phyloP scores from a whole-genome alignment of 92 coral and sea anemone species.

The Paramuricea clavata region DNA sequence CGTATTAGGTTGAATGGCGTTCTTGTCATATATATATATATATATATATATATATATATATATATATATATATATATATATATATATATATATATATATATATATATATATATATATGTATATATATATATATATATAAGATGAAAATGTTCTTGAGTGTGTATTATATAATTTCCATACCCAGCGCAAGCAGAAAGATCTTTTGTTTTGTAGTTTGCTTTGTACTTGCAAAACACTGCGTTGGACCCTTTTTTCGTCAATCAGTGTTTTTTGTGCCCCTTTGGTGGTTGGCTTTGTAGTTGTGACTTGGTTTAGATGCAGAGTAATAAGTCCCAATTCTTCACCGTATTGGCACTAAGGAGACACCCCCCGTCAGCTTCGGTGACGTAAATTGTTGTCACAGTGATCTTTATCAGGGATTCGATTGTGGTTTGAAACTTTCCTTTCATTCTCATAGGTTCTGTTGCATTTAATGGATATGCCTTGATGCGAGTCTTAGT shows the following conservation, averaged over 20 bases:
- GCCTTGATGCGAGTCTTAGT: not conserved
- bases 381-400: slow-evolving; percentile 3
- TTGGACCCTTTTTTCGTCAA: slow-evolving; percentile 12
- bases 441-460: slow-evolving; percentile 18
- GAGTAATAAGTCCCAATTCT: not conserved
- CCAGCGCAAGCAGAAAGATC: too few species aligned
- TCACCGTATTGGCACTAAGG: slow-evolving; percentile 6
- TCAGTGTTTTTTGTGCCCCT: not conserved
- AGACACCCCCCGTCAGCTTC: not conserved
- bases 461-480: not conserved
- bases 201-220: too few species aligned
- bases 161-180: too few species aligned
- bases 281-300: not conserved
- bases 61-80: too few species aligned
- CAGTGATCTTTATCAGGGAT: not conserved
- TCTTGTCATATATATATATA: too few species aligned
- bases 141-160: too few species aligned
- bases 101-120: too few species aligned
- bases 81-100: too few species aligned
- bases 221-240: too few species aligned
- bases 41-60: too few species aligned
- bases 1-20: too few species aligned
- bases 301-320: not conserved
- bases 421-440: not conserved
- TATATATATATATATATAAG: too few species aligned